Evolutionary conservation across 2,888 invertebrate species (phyloP).

Genomic region (Xestia c-nigrum): DNA sequence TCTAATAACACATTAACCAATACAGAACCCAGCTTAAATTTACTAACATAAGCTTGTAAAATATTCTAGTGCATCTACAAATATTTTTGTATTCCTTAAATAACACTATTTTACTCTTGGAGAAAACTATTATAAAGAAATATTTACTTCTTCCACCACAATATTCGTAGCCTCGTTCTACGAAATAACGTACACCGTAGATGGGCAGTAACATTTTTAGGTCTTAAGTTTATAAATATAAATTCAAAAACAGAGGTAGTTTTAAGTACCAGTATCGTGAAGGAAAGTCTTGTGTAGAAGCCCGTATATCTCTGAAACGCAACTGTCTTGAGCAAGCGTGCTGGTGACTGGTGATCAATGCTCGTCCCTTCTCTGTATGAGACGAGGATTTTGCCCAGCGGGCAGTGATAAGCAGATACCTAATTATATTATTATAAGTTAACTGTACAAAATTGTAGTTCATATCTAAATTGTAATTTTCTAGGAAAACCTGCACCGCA

Average conservation of each 20-base stretch:
- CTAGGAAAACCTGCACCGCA: conserved; percentile 44
- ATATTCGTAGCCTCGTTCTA: conserved; percentile 36
- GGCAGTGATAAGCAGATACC: neutral
- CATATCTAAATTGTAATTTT: conserved; percentile 5
- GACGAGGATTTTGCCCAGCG: neutral
- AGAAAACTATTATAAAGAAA: conserved; percentile 22
- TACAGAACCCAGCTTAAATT: conserved; percentile 8
- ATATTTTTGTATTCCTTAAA: conserved; percentile 19
- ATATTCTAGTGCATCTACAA: conserved; percentile 19
- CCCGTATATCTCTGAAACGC: too few relatives aligned
- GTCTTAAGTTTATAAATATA: too few relatives aligned
- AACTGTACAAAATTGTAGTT: conserved; percentile 1
- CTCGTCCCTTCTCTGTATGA: neutral
- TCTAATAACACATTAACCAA: neutral
- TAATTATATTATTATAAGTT: neutral
- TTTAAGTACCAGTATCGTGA: neutral
- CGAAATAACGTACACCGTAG: conserved; percentile 23
- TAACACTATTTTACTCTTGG: conserved; percentile 38
- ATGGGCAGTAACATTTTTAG: neutral
- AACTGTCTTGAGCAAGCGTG: neutral
- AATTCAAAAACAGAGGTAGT: neutral
- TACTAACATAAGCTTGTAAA: conserved; percentile 18
- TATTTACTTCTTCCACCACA: conserved; percentile 20
- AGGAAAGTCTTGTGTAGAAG: neutral
- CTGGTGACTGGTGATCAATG: neutral